Conservation (phyloP, 2,888 invertebrate genomes). For the Tachina grossa region DNA sequence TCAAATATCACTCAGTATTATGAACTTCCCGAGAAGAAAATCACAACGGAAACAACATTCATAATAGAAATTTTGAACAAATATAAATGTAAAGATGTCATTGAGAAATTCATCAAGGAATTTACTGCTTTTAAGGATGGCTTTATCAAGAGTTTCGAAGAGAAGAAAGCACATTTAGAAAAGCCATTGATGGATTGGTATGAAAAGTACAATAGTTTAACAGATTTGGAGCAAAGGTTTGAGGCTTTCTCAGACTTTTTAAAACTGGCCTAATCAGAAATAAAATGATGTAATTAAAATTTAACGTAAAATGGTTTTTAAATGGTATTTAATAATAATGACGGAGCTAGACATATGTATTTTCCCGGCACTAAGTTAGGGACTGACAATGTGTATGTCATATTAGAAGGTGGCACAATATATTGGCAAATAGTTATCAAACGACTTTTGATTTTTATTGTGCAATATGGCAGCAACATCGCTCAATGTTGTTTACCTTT, state of each 20-base stretch:
- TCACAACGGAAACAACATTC: constrained; percentile 12
- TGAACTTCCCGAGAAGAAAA: constrained; percentile 11
- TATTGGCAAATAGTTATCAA: too few relatives aligned
- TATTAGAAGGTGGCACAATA: too few relatives aligned
- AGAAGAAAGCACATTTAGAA: constrained; percentile 37
- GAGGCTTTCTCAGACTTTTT: constrained; percentile 33
- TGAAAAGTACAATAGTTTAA: constrained; percentile 48
- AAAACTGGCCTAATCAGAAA: neutral
- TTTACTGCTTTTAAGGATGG: constrained; percentile 41
- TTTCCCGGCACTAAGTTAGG: too few relatives aligned
- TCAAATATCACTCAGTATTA: constrained; percentile 50
- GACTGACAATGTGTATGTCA: too few relatives aligned
- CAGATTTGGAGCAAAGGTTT: constrained; percentile 48
- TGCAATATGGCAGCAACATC: too few relatives aligned
- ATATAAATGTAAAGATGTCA: constrained; percentile 43
- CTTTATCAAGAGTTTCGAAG: constrained; percentile 35
- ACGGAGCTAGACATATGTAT: too few relatives aligned
- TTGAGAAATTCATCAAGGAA: constrained; percentile 32
- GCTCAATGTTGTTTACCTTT: too few relatives aligned
- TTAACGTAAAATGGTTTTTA: too few relatives aligned
- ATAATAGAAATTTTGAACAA: constrained; percentile 42
- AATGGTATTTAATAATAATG: too few relatives aligned
- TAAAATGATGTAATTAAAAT: neutral
- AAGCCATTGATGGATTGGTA: constrained; percentile 61
- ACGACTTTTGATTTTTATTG: too few relatives aligned